These are phyloP conservation scores for Spilogale gracilis DNA, from an alignment of 2,113 vertebrate genomes.

Conservation along the genomic window DNA sequence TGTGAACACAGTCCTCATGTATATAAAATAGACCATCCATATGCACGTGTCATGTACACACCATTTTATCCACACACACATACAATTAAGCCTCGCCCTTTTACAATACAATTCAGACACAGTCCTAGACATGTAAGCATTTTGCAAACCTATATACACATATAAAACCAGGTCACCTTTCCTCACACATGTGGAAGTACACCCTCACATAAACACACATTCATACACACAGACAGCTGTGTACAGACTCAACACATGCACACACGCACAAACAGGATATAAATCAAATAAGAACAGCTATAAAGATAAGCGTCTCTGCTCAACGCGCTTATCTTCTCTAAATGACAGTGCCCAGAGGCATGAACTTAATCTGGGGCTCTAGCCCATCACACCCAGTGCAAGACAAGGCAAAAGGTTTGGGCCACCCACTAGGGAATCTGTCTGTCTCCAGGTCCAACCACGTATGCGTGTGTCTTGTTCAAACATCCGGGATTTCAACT, in stretches of 20 bases:
- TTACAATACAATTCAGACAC: not conserved
- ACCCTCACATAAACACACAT: not conserved
- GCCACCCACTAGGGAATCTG: conserved; percentile 14
- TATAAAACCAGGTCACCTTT: not conserved
- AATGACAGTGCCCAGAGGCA: conserved; percentile 71
- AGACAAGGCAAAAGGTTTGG: conserved; percentile 22
- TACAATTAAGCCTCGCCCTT: conserved; percentile 40
- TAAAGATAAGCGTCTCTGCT: conserved; percentile 75
- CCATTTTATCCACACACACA: conserved; percentile 17
- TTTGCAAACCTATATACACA: conserved; percentile 3
- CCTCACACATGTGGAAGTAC: not conserved
- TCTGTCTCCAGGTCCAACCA: not conserved
- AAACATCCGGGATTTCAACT: not conserved
- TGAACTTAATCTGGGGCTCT: conserved; percentile 50
- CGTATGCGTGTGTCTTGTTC: not conserved
- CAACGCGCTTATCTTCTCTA: conserved; percentile 64
- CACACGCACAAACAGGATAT: not conserved
- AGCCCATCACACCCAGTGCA: not conserved
- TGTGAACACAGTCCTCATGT: not conserved
- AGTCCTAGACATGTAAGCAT: not conserved
- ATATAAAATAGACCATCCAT: not conserved
- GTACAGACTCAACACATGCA: not conserved
- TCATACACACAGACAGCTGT: not conserved
- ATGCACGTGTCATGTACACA: not conserved
- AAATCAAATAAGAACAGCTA: conserved; percentile 70